Conservation (phyloP, 2,797 vertebrate genomes). For the Microcaecilia unicolor region DNA sequence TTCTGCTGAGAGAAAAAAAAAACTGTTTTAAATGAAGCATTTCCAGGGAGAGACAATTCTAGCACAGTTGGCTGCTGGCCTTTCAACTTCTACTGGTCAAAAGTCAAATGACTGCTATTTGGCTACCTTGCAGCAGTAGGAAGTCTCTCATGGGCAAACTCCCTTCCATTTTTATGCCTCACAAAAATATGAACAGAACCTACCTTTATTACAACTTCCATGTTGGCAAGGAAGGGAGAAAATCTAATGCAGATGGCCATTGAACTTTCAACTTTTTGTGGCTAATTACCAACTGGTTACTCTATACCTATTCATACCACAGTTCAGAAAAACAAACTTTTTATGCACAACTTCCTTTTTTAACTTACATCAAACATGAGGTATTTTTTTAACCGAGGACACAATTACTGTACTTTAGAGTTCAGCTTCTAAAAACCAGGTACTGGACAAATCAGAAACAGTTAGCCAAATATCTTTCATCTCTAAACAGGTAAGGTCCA, state of each 20-base stretch:
- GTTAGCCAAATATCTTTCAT: constrained; percentile 2
- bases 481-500: constrained; percentile 1
- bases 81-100: constrained; percentile 40
- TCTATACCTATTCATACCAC: constrained; percentile 12
- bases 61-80: constrained; percentile 54
- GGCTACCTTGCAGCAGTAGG: constrained; percentile 24
- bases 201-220: constrained; percentile 30
- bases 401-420: constrained; percentile 14
- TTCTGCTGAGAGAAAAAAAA: constrained; percentile 49
- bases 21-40: constrained; percentile 39
- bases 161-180: constrained; percentile 40
- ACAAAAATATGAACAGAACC: constrained; percentile 36
- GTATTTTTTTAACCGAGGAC: not conserved
- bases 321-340: constrained; percentile 24
- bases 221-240: constrained; percentile 27
- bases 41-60: constrained; percentile 36
- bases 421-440: not conserved
- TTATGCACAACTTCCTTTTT: constrained; percentile 10
- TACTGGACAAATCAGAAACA: not conserved
- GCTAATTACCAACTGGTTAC: constrained; percentile 30
- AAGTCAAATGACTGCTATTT: constrained; percentile 41
- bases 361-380: constrained; percentile 3
- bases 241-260: constrained; percentile 41
- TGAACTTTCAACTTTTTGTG: constrained; percentile 45
- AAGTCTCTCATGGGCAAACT: constrained; percentile 34